These are phyloP conservation scores for Drosophila antonietae DNA, from an alignment of 2,888 invertebrate species.

Conservation along the genomic window DNA sequence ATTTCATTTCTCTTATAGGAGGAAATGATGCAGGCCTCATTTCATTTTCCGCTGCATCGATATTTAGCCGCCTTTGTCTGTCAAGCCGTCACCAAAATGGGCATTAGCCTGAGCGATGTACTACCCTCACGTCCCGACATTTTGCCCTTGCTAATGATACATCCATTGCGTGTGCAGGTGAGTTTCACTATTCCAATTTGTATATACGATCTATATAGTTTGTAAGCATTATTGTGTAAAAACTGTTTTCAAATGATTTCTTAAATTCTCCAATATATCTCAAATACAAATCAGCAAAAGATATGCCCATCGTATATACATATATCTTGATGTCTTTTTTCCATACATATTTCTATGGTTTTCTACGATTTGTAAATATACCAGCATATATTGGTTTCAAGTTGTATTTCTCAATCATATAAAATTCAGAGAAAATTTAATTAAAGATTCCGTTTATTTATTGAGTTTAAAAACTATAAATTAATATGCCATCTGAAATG, in stretches of 20 bases:
- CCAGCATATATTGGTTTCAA: too few species aligned
- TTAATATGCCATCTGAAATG: neutral
- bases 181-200: conserved; percentile 79
- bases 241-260: neutral
- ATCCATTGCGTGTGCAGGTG: conserved; percentile 96
- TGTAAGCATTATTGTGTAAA: neutral
- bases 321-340: neutral
- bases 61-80: conserved; percentile 95
- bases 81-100: conserved; percentile 93
- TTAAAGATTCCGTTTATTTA: too few species aligned
- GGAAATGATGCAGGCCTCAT: conserved; percentile 94
- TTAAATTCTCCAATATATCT: neutral
- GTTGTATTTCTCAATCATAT: too few species aligned
- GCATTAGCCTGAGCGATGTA: conserved; percentile 90
- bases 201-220: neutral
- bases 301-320: neutral
- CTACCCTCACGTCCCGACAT: conserved; percentile 91
- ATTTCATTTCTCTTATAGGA: conserved; percentile 85
- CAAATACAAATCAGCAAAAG: neutral
- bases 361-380: neutral
- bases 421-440: too few species aligned
- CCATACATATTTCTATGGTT: neutral
- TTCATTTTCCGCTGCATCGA: conserved; percentile 98
- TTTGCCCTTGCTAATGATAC: conserved; percentile 93
- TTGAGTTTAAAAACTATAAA: too few species aligned